Evolutionary conservation across 2,797 vertebrate species (phyloP), one percentile per base, ranked within the genome.

Genomic region (Prionace glauca): DNA sequence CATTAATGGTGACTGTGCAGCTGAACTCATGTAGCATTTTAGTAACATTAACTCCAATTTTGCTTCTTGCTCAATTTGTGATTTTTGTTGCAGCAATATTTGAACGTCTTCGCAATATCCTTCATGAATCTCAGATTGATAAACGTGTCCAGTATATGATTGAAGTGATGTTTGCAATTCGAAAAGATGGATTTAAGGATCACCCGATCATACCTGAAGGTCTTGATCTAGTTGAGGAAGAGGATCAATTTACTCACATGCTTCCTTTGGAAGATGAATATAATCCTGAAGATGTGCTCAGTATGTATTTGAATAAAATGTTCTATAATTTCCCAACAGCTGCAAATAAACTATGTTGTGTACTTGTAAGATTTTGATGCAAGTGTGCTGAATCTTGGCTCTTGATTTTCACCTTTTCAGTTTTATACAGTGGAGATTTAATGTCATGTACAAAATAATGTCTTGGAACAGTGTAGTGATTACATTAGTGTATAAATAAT

Each of bases 141-240:
- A 99, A 99, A 97, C 98, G 99, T 60, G 99, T 99, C 96, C 99
- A 99, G 96, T 99, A 99, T 97, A 99, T 99, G 99, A 99, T 99
- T 71, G 99, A 99, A 97, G 99, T 99, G 95, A 99, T 99, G 99
- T 99, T 99, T 96, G 99, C 99, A 94, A 99, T 99, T 95, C 97
- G 99, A 94, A 99, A 99, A 96, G 99, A 99, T 96, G 99, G 99
- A 88, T 99, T 99, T 96, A 99, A 99, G 97, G 99, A 99, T 96
- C 99, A 99, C 74, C 99, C 99, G 0, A 96, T 99, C 87, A 97
- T 99, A 96, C 97, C 98, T 1, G 99, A 99, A 0, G 99, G 99
- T 0, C 97, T 99, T 96, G 99, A 99, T 96, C 97, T 99, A 95
- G 99, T 99, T 86, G 99, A 99, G 95, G 99, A 99, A 95, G 99